A percentile compares a stretch with the other conserved stretches of the same genome.
Conservation (phyloP, 2,113 vertebrate genomes). For the Anseranas semipalmata region DNA sequence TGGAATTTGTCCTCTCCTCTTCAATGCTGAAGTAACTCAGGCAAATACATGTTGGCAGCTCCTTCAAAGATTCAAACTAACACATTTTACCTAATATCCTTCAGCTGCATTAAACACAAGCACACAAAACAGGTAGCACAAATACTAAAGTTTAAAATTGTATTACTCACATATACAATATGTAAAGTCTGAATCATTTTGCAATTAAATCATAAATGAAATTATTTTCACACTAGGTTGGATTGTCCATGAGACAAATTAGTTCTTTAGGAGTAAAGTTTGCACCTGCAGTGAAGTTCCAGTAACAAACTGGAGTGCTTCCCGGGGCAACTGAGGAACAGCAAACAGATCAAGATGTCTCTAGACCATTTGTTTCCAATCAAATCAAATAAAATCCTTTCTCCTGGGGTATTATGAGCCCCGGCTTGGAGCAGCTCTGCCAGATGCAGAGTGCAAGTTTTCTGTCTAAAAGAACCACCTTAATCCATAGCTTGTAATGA, state of each 20-base stretch:
- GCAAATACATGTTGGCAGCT: slow-evolving; percentile 37
- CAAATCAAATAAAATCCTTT: background rate
- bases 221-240: background rate
- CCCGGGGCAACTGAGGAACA: background rate
- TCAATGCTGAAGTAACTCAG: slow-evolving; percentile 37
- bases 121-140: background rate
- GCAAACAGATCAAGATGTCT: background rate
- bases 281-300: background rate
- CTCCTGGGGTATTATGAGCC: background rate
- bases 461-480: background rate
- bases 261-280: background rate
- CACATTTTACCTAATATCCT: slow-evolving; percentile 40
- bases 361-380: background rate
- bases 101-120: slow-evolving; percentile 20
- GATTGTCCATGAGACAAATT: background rate
- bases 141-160: background rate
- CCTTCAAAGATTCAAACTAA: slow-evolving; percentile 51
- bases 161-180: background rate
- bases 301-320: background rate
- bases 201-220: background rate
- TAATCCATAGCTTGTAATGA: background rate
- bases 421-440: background rate
- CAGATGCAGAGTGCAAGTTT: background rate
- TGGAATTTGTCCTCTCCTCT: slow-evolving; percentile 60
- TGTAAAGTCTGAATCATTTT: background rate